Evolutionary conservation across 2,888 invertebrate genomes (phyloP).

Genomic region (Synergus itoensis): DNA sequence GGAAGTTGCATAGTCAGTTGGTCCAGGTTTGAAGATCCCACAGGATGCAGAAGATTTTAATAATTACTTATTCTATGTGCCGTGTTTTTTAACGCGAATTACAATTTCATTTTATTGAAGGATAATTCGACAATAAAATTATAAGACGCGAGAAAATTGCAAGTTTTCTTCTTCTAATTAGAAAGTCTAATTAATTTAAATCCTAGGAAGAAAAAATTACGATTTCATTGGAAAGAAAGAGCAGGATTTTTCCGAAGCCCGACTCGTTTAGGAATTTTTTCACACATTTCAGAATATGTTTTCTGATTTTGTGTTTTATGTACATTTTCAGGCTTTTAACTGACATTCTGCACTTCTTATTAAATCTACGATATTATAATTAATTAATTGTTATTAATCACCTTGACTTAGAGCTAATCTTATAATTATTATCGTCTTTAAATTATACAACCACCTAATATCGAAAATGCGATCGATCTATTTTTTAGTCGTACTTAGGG

Average conservation of each 20-base stretch:
- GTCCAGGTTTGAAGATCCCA: constrained; percentile 10
- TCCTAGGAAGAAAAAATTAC: background rate
- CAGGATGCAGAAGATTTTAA: constrained; percentile 7
- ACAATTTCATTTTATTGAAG: too few relatives aligned
- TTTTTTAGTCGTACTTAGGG: constrained; percentile 3
- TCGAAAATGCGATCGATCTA: constrained; percentile 6
- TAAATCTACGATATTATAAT: constrained; percentile 17
- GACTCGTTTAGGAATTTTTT: background rate
- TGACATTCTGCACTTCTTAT: background rate
- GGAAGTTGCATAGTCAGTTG: constrained; percentile 1
- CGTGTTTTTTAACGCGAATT: too few relatives aligned
- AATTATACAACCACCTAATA: constrained; percentile 23
- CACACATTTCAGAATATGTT: background rate
- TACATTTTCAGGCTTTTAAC: constrained; percentile 11
- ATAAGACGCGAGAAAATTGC: background rate
- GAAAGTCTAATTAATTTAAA: background rate
- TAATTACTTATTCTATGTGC: background rate
- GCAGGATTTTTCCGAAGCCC: background rate
- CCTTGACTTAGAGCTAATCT: background rate
- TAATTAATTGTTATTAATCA: background rate
- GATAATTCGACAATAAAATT: too few relatives aligned
- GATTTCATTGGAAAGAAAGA: constrained; percentile 12
- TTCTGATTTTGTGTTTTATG: constrained; percentile 16
- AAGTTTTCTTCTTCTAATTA: background rate
- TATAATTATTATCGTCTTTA: constrained; percentile 32